Evolutionary conservation across 2,888 invertebrate genomes (phyloP).

Genomic region (Tetheella fluctuosa): DNA sequence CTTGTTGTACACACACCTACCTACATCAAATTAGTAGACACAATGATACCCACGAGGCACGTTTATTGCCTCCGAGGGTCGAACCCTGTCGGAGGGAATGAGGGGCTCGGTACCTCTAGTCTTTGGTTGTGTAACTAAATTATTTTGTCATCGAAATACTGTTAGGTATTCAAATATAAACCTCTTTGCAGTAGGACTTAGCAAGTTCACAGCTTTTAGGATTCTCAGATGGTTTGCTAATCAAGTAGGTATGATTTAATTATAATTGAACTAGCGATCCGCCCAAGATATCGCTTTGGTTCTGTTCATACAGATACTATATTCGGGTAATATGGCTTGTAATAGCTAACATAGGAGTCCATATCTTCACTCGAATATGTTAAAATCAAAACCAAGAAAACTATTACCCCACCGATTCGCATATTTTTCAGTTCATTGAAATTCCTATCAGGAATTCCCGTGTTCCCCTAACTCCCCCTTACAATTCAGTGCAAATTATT

Average conservation of each 20-base stretch:
- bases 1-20: slow-evolving; percentile 34
- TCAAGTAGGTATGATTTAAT: too few relatives aligned
- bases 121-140: slow-evolving; percentile 19
- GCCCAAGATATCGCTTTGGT: too few relatives aligned
- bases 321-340: too few relatives aligned
- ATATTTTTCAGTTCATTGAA: neutral
- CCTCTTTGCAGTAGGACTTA: neutral
- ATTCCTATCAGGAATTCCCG: neutral
- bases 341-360: too few relatives aligned
- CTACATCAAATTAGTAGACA: slow-evolving; percentile 52
- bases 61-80: slow-evolving; percentile 52
- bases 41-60: slow-evolving; percentile 49
- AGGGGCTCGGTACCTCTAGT: slow-evolving; percentile 19
- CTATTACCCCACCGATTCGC: neutral
- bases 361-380: too few relatives aligned
- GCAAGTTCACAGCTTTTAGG: too few relatives aligned
- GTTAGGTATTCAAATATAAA: slow-evolving; percentile 4
- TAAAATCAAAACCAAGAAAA: neutral
- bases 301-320: too few relatives aligned
- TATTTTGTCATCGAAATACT: slow-evolving; percentile 16
- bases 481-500: slow-evolving; percentile 56
- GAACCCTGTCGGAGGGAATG: slow-evolving; percentile 10
- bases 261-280: too few relatives aligned
- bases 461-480: slow-evolving; percentile 31
- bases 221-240: too few relatives aligned